Conservation (phyloP, 2,113 vertebrate species). For the Perca flavescens region DNA sequence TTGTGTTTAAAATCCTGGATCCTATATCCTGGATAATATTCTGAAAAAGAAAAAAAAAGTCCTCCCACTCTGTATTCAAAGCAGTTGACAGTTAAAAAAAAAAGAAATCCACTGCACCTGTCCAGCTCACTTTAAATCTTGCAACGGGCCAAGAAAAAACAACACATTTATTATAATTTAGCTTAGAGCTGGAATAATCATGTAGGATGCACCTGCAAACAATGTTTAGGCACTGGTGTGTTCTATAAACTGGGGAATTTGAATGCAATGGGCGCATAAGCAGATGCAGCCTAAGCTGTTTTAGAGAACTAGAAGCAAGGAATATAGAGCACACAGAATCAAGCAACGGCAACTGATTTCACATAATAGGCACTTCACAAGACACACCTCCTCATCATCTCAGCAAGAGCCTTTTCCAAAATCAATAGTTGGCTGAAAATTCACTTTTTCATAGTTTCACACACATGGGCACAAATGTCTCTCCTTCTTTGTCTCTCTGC, state of each 20-base stretch:
- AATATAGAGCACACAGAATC: conserved; percentile 68
- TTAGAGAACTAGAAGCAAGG: conserved; percentile 59
- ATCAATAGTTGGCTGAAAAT: conserved; percentile 81
- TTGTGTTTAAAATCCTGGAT: neutral
- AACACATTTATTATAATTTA: conserved; percentile 6
- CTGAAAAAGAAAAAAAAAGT: neutral
- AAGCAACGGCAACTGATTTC: conserved; percentile 71
- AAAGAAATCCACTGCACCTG: neutral
- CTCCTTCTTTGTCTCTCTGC: conserved; percentile 28
- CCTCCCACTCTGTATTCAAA: neutral
- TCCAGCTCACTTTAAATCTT: neutral
- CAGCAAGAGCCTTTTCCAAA: conserved; percentile 77
- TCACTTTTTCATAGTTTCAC: conserved; percentile 58
- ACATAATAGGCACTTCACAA: conserved; percentile 75
- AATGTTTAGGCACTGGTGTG: neutral
- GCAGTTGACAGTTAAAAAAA: neutral
- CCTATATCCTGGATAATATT: neutral
- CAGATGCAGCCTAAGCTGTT: conserved; percentile 54
- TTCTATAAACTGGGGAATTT: conserved; percentile 22
- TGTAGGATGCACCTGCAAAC: conserved; percentile 7
- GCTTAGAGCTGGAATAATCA: neutral
- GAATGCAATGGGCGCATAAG: conserved; percentile 27
- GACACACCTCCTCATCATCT: conserved; percentile 76
- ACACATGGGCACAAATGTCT: conserved; percentile 46
- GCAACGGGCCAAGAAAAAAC: neutral